A percentile compares a stretch with the other conserved stretches of the same genome.
phyloP scores from a whole-genome alignment of 2,888 invertebrate species.

The Stenichneumon culpator region DNA sequence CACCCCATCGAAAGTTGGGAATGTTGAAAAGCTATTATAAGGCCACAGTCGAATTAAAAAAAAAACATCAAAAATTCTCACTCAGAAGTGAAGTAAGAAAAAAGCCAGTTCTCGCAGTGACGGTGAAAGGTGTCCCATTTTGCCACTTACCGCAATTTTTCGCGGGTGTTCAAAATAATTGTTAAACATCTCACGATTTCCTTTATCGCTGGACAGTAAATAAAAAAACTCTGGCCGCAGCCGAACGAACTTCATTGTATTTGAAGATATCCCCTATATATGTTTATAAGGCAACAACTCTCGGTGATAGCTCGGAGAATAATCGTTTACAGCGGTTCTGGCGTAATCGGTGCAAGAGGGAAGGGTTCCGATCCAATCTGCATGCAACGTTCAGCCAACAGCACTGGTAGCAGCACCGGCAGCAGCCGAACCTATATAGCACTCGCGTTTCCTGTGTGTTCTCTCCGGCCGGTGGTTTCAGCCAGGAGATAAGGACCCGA shows the following conservation, averaged over 20 bases:
- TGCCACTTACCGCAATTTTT: too few relatives aligned
- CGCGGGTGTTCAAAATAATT: neutral
- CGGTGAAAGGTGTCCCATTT: too few relatives aligned
- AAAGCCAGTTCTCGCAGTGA: neutral
- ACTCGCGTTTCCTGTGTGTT: conserved; percentile 54
- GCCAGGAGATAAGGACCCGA: conserved; percentile 56
- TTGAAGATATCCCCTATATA: neutral
- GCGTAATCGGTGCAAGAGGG: conserved; percentile 10
- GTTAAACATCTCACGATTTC: neutral
- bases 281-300: neutral
- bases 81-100: neutral
- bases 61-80: neutral
- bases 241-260: neutral
- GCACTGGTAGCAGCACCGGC: neutral
- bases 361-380: conserved; percentile 41
- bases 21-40: conserved; percentile 26
- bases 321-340: conserved; percentile 18
- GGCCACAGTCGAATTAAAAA: neutral
- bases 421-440: neutral
- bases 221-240: neutral
- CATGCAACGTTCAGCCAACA: conserved; percentile 15
- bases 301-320: neutral
- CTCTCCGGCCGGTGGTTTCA: conserved; percentile 36
- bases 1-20: conserved; percentile 1
- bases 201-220: neutral